Evolutionary conservation across 1,140 invertebrate genomes (phyloP).

Genomic region (Bombus superbus): DNA sequence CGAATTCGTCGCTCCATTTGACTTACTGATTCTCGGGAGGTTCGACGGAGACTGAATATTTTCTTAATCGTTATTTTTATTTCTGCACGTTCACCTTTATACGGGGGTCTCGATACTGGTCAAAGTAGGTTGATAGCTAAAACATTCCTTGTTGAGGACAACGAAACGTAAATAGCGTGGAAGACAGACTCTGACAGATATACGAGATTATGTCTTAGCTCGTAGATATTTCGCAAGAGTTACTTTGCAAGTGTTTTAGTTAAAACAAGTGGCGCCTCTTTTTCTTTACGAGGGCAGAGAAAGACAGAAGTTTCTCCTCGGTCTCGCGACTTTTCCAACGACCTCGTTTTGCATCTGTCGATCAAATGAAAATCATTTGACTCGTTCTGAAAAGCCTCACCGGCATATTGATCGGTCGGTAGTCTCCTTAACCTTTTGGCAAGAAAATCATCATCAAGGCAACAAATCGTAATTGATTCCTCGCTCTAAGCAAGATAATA

Average conservation of each 20-base stretch:
- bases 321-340: conserved; percentile 27
- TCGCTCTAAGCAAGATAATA: conserved; percentile 75
- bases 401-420: conserved; percentile 43
- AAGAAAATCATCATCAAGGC: conserved; percentile 68
- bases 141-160: neutral
- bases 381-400: conserved; percentile 23
- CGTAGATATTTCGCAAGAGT: neutral
- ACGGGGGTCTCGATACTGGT: neutral
- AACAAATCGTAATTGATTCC: conserved; percentile 77
- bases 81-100: neutral
- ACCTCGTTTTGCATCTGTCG: conserved; percentile 21
- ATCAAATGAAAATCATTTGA: conserved; percentile 42
- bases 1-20: conserved; percentile 24
- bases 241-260: neutral
- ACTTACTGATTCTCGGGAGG: neutral
- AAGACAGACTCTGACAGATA: neutral
- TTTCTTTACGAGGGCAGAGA: neutral
- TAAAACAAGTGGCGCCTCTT: neutral
- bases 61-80: neutral
- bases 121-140: neutral
- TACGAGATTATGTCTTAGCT: conserved; percentile 3
- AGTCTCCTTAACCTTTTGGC: conserved; percentile 54
- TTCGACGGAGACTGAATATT: neutral
- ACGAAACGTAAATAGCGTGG: neutral
- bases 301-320: neutral